Base-by-base conservation (phyloP, 2,113 vertebrate species). In the Rhagologus leucostigma region DNA sequence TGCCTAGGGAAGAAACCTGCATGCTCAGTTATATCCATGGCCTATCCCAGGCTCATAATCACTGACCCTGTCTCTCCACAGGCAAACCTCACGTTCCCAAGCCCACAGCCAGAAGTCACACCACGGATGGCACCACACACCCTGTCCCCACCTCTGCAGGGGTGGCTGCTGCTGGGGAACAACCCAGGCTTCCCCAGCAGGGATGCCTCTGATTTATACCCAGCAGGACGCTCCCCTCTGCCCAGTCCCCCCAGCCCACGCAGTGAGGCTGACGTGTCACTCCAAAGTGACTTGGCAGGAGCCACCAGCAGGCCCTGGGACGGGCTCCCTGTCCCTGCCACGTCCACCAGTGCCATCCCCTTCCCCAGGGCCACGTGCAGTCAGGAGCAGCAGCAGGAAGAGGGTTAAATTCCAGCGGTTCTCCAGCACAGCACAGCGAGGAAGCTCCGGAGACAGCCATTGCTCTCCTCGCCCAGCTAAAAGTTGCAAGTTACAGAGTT, bases 181-280 rank as follows among this genome's bases (percentile, higher is more conserved):
- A 39, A 6, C 21, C 37, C 0, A 2, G 33, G 16, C 37, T 75
- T 69, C 71, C 64, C 30, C 29, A 12, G 11, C 4, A 1, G 47
- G 3, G 1, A 13, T 41, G 17, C 16, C 49, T 42, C 67, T 35
- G 52, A 6, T 60, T 62, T 13, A 69, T 5, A 3, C 22, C 50
- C 16, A 4, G 55, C 35, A 75, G 70, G 47, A 62, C 23, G 1
- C 78, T 57, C 60, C 55, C 35, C 59, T 65, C 74, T 35, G 39
- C 37, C 64, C 59, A 1, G 2, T 39, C 24, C 35, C 68, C 9
- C n/a, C 62, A 44, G 64, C 73, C 85, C 39, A 1, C 5, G 1
- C 3, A 0, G 26, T 0, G 0, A 49, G 55, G 23, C 78, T 50
- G 76, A 41, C 0, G 0, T 26, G 39, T 44, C 78, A 24, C 49